Evolutionary conservation across 1,140 invertebrate genomes (phyloP), one percentile per base, ranked within the genome.

Genomic region (Drosophila lacertosa): DNA sequence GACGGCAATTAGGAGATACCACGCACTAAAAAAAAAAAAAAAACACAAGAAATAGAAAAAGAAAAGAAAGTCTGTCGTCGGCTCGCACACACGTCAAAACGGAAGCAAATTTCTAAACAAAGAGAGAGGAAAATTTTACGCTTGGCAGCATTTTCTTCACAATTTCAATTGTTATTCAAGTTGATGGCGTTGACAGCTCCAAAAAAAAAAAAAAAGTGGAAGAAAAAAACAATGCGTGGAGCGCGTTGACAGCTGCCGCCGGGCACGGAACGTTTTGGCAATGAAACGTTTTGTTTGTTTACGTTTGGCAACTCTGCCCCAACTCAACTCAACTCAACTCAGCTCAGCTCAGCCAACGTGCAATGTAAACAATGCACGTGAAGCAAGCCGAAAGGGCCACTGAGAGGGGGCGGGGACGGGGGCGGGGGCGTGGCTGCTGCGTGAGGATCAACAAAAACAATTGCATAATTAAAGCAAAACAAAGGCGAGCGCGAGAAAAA

Each of bases 381-480:
- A n/a, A n/a, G 22, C 10, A 60, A 60, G 74, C 18, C 45, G 68
- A 11, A 13, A 42, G 39, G 53, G 62, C 53, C 47, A 59, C 35
- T 16, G 35, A 7, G 5, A 32, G 7, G 26, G 55, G 32, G 40
- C 7, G 7, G 29, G 29, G 11, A 9, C 24, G 26, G 22, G 37
- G 48, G 50, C n/a, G n/a, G 29, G 37, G 22, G 16, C 4, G 60
- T 15, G 57, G 39, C 47, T 53, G 59, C 32, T 15, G 39, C 16
- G 57, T 69, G 37, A 76, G 65, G 62, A 55, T 42, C 48, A 54
- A 74, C 53, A 74, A 54, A 45, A 47, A 62, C 69, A 67, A 74
- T 58, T 45, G 45, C 67, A 84, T 84, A 84, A 84, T 84, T 84
- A 70, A 84, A 80, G 73, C 77, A 80, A 84, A 83, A 84, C 80